Percentiles rank a stretch among this genome's conserved stretches.
Evolutionary conservation across 2,888 invertebrate species (phyloP).

Genomic region (Epinotia ramella): DNA sequence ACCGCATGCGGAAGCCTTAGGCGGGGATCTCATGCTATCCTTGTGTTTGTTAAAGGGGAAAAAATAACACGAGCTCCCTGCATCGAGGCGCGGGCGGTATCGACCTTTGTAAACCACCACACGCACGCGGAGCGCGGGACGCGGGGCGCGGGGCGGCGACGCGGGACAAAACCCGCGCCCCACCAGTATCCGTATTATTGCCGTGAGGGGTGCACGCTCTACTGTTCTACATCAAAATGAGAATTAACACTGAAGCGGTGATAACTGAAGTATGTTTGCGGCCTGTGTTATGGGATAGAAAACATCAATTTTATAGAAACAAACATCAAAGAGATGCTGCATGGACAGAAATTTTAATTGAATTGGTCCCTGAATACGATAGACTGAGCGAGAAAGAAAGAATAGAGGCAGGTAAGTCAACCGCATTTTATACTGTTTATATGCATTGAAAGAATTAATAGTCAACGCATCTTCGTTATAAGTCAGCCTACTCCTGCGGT

Average conservation of each 20-base stretch:
- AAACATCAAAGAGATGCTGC: background rate
- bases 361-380: background rate
- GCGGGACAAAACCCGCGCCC: slow-evolving; percentile 1
- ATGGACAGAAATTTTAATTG: background rate
- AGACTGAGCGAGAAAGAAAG: background rate
- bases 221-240: background rate
- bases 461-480: background rate
- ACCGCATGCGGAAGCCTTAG: background rate
- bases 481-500: background rate
- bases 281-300: background rate
- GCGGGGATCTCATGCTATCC: background rate
- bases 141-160: background rate
- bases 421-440: background rate
- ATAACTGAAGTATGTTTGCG: slow-evolving; percentile 7
- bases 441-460: background rate
- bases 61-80: background rate
- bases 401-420: background rate
- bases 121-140: slow-evolving; percentile 11
- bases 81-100: background rate
- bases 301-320: background rate
- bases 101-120: background rate
- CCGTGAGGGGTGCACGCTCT: background rate
- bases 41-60: background rate
- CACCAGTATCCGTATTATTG: background rate
- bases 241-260: background rate